Evolutionary conservation across 2,888 invertebrate genomes (phyloP).

Genomic region (Polietes domitor): DNA sequence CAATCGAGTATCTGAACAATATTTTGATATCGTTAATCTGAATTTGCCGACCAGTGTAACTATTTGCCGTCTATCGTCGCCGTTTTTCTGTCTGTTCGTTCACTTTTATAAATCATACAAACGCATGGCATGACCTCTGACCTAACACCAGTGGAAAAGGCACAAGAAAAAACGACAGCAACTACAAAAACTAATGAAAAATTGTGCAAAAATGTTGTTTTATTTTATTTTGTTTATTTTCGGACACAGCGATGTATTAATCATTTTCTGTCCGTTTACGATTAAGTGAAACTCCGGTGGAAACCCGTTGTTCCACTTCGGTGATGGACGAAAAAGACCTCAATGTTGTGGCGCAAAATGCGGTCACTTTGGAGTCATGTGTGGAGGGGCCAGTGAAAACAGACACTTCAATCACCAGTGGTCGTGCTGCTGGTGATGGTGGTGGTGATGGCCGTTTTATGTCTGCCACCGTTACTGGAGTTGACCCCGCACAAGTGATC

Average conservation of each 20-base stretch:
- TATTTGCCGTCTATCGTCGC: not conserved
- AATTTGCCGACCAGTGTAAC: not conserved
- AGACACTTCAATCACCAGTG: constrained; percentile 8
- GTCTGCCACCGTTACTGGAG: not conserved
- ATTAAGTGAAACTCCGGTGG: not conserved
- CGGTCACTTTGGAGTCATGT: constrained; percentile 15
- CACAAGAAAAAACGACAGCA: constrained; percentile 13
- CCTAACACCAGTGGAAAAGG: not conserved
- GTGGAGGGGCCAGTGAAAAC: constrained; percentile 13
- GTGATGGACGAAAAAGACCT: constrained; percentile 5
- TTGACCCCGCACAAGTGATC: constrained; percentile 26
- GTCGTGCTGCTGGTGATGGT: not conserved
- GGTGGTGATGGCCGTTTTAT: not conserved
- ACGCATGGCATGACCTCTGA: not conserved
- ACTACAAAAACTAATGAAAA: constrained; percentile 9
- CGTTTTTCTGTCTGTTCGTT: not conserved
- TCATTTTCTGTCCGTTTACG: constrained; percentile 47
- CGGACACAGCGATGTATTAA: constrained; percentile 50
- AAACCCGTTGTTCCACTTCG: constrained; percentile 53
- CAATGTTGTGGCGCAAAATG: constrained; percentile 2
- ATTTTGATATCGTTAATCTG: no score
- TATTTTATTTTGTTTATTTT: no score
- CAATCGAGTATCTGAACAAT: no score
- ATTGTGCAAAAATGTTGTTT: constrained; percentile 50
- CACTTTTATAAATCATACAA: constrained; percentile 57